Conservation (phyloP, 2,797 vertebrate genomes). For the Crocidura indochinensis region DNA sequence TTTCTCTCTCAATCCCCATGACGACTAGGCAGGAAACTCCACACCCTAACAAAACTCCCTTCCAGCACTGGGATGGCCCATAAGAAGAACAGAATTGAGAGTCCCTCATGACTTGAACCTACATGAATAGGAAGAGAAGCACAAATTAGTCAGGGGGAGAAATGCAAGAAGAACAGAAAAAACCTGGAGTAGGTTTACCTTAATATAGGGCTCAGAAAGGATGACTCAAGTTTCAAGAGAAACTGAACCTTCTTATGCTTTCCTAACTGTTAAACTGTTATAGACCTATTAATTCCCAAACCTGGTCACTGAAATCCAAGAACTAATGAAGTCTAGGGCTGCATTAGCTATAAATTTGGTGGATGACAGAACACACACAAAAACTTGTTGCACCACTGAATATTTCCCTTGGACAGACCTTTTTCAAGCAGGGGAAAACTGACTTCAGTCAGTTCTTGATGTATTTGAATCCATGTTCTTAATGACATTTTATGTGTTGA, state of each 20-base stretch:
- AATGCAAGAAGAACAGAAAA: conserved; percentile 36
- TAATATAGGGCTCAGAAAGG: neutral
- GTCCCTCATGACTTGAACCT: conserved; percentile 34
- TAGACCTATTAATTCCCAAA: neutral
- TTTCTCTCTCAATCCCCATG: neutral
- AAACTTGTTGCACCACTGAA: neutral
- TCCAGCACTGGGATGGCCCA: neutral
- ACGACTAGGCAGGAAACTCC: conserved; percentile 1
- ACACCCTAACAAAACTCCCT: conserved; percentile 6
- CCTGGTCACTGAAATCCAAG: conserved; percentile 25
- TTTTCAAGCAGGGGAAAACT: conserved; percentile 57
- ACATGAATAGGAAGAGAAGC: conserved; percentile 2
- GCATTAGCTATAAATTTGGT: neutral
- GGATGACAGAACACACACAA: neutral
- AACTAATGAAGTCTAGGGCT: neutral
- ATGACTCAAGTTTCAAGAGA: conserved; percentile 10
- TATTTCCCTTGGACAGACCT: neutral
- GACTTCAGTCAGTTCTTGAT: conserved; percentile 70
- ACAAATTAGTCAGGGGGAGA: neutral
- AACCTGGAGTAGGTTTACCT: conserved; percentile 2
- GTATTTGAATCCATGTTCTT: conserved; percentile 69
- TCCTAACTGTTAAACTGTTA: neutral
- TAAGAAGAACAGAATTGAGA: conserved; percentile 11
- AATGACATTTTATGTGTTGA: conserved; percentile 69
- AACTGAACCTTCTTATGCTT: neutral